Percentiles rank a stretch among this genome's conserved stretches.
phyloP scores from a whole-genome alignment of 2,888 invertebrate species.

The Spicauda simplicius region DNA sequence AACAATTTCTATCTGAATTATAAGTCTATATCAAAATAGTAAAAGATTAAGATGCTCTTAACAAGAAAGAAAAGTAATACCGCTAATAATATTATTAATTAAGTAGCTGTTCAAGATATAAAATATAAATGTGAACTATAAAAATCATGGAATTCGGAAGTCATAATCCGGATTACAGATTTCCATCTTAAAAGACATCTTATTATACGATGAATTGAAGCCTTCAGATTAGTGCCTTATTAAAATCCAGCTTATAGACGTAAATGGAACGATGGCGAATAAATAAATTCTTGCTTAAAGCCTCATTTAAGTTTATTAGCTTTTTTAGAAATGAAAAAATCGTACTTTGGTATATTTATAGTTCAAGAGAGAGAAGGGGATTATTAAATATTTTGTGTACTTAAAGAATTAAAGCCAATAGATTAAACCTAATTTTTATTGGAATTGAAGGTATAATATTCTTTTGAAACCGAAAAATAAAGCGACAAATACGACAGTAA shows the following conservation, averaged over 20 bases:
- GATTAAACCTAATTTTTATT: too few species aligned
- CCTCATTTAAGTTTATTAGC: slow-evolving; percentile 1
- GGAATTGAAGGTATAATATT: too few species aligned
- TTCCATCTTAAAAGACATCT: slow-evolving; percentile 22
- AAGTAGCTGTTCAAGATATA: neutral
- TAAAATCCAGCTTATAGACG: slow-evolving; percentile 17
- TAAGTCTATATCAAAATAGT: neutral
- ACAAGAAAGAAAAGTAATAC: neutral
- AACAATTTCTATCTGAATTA: too few species aligned
- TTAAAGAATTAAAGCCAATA: too few species aligned
- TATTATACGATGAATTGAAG: slow-evolving; percentile 12
- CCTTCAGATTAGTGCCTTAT: slow-evolving; percentile 21
- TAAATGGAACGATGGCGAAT: slow-evolving; percentile 7
- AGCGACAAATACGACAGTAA: too few species aligned
- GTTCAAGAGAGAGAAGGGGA: too few species aligned
- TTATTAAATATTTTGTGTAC: too few species aligned
- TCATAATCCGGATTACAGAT: slow-evolving; percentile 24
- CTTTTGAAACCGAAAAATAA: too few species aligned
- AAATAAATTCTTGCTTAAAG: neutral
- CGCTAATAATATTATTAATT: slow-evolving; percentile 18
- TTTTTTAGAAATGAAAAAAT: neutral
- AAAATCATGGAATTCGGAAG: slow-evolving; percentile 19
- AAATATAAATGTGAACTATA: slow-evolving; percentile 19
- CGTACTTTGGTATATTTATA: too few species aligned
- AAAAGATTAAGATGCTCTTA: too few species aligned